Base-by-base conservation (phyloP, 2,113 vertebrate species). In the Chamaea fasciata region DNA sequence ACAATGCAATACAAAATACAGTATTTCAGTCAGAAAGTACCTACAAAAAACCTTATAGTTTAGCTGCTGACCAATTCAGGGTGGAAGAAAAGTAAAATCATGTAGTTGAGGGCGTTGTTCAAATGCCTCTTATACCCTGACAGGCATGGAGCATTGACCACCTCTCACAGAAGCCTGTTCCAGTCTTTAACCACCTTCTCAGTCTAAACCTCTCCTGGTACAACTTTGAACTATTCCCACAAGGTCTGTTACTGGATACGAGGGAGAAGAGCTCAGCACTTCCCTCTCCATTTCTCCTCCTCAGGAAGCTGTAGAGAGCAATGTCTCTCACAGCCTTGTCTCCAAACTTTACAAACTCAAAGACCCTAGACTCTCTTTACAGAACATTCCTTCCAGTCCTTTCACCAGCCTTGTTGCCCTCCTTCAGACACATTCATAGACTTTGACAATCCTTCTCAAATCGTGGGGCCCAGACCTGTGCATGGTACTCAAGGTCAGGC, bases 381-480 rank as follows among this genome's bases (percentile, higher is more conserved):
- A 22, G n/a, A 28, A 12, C 20, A 26, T 26, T 53, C 6, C 16
- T 39, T 46, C 23, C 53, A 39, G 19, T 24, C 14, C 20, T 67
- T n/a, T 68, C 28, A 53, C 28, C 28, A 68, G 20, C n/a, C 31
- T 35, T 26, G 3, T 10, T 68, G 19, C 39, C 28, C 5, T 68
- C 9, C 24, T 60, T 60, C 27, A 22, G 69, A 19, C 13, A 41
- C 16, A 7, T 18, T 12, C 28, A 53, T 53, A 23, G 28, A n/a
- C 13, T 23, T 59, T 67, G 27, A 30, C 33, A 67, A 22, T 60
- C n/a, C 28, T 39, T 39, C 13, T 60, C 53, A 30, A 67, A 39
- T 30, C 0, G 0, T 33, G 19, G 23, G 46, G 19, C 44, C 52
- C 37, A 81, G 37, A 44, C 5, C 27, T 39, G 10, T 21, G 5